phyloP scores from a whole-genome alignment of 2,797 vertebrate genomes.

The Tragopan temminckii region DNA sequence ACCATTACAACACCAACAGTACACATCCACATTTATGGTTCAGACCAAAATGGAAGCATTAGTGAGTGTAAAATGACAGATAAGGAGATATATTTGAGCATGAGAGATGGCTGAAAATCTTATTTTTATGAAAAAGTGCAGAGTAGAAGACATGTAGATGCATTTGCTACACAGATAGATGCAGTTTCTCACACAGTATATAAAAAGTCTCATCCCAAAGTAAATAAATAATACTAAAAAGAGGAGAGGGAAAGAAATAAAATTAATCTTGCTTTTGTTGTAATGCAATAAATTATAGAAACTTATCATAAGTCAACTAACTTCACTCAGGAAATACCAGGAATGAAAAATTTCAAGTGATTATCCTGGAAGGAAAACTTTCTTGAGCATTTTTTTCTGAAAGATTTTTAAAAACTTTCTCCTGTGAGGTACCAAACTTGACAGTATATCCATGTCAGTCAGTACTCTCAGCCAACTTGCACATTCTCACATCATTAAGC shows the following conservation, averaged over 20 bases:
- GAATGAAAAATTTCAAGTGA: not conserved
- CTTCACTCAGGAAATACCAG: not conserved
- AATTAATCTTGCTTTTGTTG: rapidly evolving
- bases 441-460: not conserved
- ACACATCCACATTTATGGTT: not conserved
- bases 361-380: not conserved
- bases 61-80: not conserved
- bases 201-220: not conserved
- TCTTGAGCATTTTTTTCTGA: not conserved
- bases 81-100: not conserved
- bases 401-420: not conserved
- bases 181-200: not conserved
- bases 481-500: not conserved
- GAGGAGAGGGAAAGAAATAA: too few relatives aligned
- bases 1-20: not conserved
- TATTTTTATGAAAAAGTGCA: not conserved
- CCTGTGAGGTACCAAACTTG: not conserved
- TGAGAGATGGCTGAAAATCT: not conserved
- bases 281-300: not conserved
- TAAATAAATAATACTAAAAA: not conserved
- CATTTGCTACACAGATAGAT: not conserved
- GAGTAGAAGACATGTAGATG: not conserved
- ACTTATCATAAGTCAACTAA: not conserved
- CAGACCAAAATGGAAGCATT: not conserved
- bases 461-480: not conserved